These are phyloP conservation scores for Cosmorhoe ocellata DNA, from an alignment of 2,888 invertebrate genomes.

Conservation along the genomic window DNA sequence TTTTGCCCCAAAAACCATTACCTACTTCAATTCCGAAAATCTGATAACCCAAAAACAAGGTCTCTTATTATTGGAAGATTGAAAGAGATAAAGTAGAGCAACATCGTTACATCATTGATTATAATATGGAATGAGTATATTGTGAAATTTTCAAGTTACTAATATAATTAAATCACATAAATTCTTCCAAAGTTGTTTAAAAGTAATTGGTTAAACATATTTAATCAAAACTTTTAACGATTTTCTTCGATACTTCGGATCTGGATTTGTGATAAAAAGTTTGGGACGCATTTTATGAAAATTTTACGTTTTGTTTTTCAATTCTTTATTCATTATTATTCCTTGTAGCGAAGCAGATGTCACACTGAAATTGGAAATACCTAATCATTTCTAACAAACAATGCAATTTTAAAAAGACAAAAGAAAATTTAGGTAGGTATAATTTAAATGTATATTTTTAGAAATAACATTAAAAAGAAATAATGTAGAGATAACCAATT, in stretches of 20 bases:
- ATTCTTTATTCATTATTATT: constrained; percentile 34
- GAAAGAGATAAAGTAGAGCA: background rate
- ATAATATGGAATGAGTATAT: too few species aligned
- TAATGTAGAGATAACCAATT: too few species aligned
- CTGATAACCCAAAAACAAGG: background rate
- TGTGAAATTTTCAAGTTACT: too few species aligned
- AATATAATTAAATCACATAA: constrained; percentile 10
- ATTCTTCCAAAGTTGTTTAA: too few species aligned
- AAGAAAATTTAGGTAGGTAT: too few species aligned
- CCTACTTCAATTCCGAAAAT: constrained; percentile 5
- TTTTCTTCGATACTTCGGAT: background rate
- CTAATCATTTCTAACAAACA: too few species aligned
- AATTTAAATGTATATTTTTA: too few species aligned
- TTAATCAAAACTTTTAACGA: constrained; percentile 17
- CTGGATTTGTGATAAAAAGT: background rate
- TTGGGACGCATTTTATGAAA: constrained; percentile 3
- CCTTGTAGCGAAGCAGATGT: constrained; percentile 30
- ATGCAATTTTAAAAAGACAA: too few species aligned
- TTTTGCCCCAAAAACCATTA: constrained; percentile 18
- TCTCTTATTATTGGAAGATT: background rate
- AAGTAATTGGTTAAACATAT: constrained; percentile 4
- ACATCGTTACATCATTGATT: too few species aligned
- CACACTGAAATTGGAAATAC: constrained; percentile 19
- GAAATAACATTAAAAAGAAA: too few species aligned
- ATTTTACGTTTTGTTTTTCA: constrained; percentile 11